These are phyloP conservation scores for Pterocles orientalis DNA, from an alignment of 2,113 vertebrate species.

Conservation along the genomic window DNA sequence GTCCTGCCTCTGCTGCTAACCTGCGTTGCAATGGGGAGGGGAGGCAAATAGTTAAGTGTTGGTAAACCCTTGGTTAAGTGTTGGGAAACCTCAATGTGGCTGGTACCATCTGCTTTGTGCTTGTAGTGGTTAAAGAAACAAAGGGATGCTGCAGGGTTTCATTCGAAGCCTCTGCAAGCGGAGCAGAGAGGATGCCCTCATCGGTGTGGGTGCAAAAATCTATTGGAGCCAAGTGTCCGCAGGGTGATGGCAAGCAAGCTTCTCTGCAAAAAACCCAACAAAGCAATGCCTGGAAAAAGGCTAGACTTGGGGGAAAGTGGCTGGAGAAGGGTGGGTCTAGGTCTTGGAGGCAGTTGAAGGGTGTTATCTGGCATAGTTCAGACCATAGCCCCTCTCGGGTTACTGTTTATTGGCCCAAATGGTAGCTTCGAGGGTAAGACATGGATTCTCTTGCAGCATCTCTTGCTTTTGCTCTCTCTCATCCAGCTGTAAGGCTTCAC, in stretches of 20 bases:
- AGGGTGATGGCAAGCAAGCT: neutral
- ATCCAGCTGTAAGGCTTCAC: constrained; percentile 51
- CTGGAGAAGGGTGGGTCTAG: neutral
- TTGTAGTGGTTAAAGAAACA: accelerated
- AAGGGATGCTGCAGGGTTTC: neutral
- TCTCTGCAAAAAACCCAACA: neutral
- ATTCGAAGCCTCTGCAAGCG: neutral
- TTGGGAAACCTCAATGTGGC: accelerated
- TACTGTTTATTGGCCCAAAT: constrained; percentile 1
- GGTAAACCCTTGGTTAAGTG: neutral
- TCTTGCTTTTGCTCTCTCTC: neutral
- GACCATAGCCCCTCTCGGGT: constrained; percentile 36
- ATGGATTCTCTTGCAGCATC: neutral
- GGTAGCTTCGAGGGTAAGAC: constrained; percentile 13
- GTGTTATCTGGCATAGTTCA: neutral
- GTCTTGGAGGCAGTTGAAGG: neutral
- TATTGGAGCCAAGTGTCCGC: accelerated
- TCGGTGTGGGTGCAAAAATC: accelerated
- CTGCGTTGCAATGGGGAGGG: too few relatives aligned
- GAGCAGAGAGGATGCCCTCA: neutral
- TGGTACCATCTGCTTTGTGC: neutral
- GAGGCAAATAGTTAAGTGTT: too few relatives aligned
- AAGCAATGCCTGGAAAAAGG: neutral
- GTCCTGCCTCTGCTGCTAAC: neutral
- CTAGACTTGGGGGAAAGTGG: neutral